Evolutionary conservation across 2,113 vertebrate species (phyloP), one percentile per base, ranked within the genome.

Genomic region (Alosa alosa): DNA sequence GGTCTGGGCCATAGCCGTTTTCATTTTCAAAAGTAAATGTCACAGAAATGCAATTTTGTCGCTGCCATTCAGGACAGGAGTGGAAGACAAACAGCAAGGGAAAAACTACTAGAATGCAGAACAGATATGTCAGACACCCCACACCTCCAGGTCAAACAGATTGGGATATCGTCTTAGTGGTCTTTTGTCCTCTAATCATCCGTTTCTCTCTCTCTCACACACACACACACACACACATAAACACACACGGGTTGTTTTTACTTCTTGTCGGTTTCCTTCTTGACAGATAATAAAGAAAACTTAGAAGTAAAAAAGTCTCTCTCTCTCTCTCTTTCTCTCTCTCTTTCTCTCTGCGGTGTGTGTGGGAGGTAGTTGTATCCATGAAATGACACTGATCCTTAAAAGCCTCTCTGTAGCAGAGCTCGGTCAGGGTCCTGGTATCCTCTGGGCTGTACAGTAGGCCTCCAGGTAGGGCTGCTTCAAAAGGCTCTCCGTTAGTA

Each of bases 1-100:
- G 31, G 64, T 72, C n/a, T 31, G 25, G 31, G 31, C 64, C n/a
- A 36, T 1, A 36, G 20, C 31, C 8, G 10, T 72, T 72, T 72
- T 72, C 64, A 72, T 72, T 72, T 36, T 36, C 64, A 31, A 72
- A 72, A 31, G 64, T 72, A 72, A 72, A 72, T 72, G 64, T 72
- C 64, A 72, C n/a, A 31, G 64, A 72, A 31, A 36, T 36, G 25
- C 25, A 72, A 72, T 72, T 31, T 36, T 72, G 64, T 72, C 25
- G 2, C 25, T 36, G 64, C 64, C n/a, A 72, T 36, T 72, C 64
- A 31, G 64, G 2, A 36, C 64, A 64, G 25, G n/a, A 36, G 1
- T 17, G 52, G 64, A 72, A 31, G 64, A 72, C 64, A 36, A 72
- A 72, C n/a, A 36, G 64, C n/a, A 31, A 36, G 60, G 25, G 10